Evolutionary conservation across 2,888 invertebrate species (phyloP).

Genomic region (Calliopum simillimum): DNA sequence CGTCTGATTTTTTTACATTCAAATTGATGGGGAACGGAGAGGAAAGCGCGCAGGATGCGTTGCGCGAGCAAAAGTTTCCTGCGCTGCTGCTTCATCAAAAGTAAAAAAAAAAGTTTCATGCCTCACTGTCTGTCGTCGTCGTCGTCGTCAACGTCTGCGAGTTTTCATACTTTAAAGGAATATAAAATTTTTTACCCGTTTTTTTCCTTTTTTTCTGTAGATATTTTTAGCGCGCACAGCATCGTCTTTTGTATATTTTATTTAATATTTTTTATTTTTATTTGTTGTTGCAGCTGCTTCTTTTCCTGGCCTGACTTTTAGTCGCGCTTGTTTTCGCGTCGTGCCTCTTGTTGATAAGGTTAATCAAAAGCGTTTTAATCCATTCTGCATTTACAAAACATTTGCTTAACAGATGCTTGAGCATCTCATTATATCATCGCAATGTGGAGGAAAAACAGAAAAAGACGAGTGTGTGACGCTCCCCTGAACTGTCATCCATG

Average conservation of each 20-base stretch:
- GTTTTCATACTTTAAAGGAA: not conserved
- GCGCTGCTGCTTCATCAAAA: conserved; percentile 16
- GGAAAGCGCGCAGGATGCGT: not conserved
- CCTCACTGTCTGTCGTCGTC: not conserved
- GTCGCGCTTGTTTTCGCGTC: conserved; percentile 7
- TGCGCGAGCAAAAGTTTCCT: conserved; percentile 21
- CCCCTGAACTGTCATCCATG: not conserved
- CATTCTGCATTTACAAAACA: conserved; percentile 51
- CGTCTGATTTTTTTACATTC: conserved; percentile 2
- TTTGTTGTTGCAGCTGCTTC: not conserved
- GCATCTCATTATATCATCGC: conserved; percentile 54
- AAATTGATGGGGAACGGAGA: not conserved
- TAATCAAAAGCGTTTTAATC: conserved; percentile 64
- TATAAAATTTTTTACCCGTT: too few species aligned
- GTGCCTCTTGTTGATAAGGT: conserved; percentile 61
- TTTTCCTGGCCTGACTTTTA: not conserved
- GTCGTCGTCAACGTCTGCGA: not conserved
- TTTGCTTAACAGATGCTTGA: conserved; percentile 20
- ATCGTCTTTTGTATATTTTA: too few species aligned
- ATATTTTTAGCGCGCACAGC: too few species aligned
- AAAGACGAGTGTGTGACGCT: too few species aligned
- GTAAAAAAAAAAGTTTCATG: conserved; percentile 22
- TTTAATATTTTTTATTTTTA: not conserved
- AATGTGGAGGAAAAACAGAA: not conserved
- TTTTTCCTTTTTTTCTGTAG: too few species aligned